These are phyloP conservation scores for Nannoperca obscura DNA, from an alignment of 2,797 vertebrate genomes.

Conservation along the genomic window DNA sequence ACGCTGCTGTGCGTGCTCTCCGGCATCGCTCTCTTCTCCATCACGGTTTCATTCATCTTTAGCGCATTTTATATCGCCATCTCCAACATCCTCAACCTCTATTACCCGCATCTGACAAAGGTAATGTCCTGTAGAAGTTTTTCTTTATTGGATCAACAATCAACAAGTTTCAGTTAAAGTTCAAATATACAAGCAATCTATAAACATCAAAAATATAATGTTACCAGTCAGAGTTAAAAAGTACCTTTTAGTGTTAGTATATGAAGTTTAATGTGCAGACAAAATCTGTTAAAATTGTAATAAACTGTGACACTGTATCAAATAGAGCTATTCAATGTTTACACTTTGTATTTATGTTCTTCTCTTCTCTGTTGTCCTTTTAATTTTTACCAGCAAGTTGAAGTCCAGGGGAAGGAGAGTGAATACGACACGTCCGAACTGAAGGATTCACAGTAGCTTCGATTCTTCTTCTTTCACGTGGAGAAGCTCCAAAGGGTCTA, in stretches of 20 bases:
- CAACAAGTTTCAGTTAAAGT: neutral
- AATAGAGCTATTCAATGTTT: too few relatives aligned
- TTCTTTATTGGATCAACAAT: neutral
- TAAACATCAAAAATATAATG: neutral
- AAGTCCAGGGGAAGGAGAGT: slow-evolving; percentile 1
- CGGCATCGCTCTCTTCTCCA: slow-evolving; percentile 69
- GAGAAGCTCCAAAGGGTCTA: neutral
- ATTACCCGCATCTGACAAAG: slow-evolving; percentile 32
- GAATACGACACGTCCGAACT: slow-evolving; percentile 13
- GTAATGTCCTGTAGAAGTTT: slow-evolving; percentile 38
- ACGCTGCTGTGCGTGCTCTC: slow-evolving; percentile 69
- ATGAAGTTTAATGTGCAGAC: too few relatives aligned
- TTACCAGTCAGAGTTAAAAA: neutral
- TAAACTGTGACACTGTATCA: too few relatives aligned
- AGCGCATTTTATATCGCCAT: slow-evolving; percentile 40
- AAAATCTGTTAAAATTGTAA: too few relatives aligned
- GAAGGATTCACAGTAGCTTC: slow-evolving; percentile 18
- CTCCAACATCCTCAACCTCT: slow-evolving; percentile 39
- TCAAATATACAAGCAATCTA: neutral
- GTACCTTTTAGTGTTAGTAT: too few relatives aligned
- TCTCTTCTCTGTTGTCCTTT: slow-evolving; percentile 11
- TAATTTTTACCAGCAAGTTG: slow-evolving; percentile 7
- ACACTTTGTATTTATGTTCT: neutral
- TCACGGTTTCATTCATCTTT: slow-evolving; percentile 55
- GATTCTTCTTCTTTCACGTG: neutral